Conservation (phyloP, 1,140 invertebrate species). For the Ctenoplectra terminalis region DNA sequence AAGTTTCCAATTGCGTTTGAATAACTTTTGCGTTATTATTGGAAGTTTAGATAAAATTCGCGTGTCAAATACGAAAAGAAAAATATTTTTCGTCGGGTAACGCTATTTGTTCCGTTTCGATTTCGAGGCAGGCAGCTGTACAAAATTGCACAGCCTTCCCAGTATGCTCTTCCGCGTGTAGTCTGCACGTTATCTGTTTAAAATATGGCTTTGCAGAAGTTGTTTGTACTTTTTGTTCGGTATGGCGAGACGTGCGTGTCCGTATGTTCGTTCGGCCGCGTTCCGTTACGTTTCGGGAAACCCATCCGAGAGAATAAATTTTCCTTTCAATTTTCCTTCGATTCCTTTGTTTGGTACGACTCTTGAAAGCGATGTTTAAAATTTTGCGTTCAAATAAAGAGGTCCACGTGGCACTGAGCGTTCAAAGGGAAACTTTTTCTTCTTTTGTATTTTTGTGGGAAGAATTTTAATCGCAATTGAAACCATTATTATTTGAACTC, state of each 20-base stretch:
- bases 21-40: no score
- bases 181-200: neutral
- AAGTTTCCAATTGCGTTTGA: no score
- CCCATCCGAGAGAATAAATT: slow-evolving; percentile 1
- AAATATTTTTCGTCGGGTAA: neutral
- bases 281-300: neutral
- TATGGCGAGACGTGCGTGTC: neutral
- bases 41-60: neutral
- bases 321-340: neutral
- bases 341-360: no score
- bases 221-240: neutral
- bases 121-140: neutral
- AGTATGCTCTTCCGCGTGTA: neutral
- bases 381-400: neutral
- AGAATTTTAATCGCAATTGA: no score
- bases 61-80: neutral
- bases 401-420: no score
- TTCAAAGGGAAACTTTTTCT: no score
- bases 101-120: neutral
- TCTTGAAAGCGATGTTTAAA: neutral
- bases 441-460: neutral
- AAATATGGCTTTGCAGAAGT: neutral
- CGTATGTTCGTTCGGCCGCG: neutral
- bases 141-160: neutral
- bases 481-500: neutral